phyloP scores from a whole-genome alignment of 2,113 vertebrate genomes.

The Bagarius yarrelli region DNA sequence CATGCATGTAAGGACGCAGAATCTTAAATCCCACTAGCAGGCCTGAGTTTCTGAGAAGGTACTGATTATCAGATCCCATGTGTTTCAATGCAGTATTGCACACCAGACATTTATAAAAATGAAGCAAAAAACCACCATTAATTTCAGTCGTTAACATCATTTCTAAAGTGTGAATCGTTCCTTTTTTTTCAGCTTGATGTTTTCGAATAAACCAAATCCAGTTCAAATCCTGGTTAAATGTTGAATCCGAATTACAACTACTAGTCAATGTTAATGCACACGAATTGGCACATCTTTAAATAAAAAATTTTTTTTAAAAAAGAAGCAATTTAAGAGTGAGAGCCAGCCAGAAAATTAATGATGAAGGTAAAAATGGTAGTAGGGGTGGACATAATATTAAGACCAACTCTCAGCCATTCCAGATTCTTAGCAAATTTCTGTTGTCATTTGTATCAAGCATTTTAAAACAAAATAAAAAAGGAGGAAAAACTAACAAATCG shows the following conservation, averaged over 20 bases:
- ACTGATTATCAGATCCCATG: background rate
- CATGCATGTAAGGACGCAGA: background rate
- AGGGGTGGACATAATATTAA: background rate
- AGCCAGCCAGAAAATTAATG: background rate
- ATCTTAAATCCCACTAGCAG: background rate
- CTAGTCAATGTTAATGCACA: background rate
- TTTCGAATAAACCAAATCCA: background rate
- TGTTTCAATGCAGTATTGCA: background rate
- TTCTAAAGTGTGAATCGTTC: too few species aligned
- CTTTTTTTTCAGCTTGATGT: background rate
- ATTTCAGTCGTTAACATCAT: too few species aligned
- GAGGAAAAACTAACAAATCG: background rate
- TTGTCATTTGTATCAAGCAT: too few species aligned
- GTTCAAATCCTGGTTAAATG: background rate
- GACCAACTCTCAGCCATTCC: too few species aligned
- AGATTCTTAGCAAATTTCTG: too few species aligned
- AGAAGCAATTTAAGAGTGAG: background rate
- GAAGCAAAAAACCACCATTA: too few species aligned
- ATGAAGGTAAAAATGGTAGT: too few species aligned
- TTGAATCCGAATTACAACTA: too few species aligned
- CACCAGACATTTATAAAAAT: background rate
- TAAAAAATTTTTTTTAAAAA: background rate
- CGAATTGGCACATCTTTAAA: background rate
- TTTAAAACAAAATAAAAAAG: background rate
- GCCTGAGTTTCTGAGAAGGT: background rate